These are phyloP conservation scores for Drosophila sordidapex DNA, from an alignment of 2,888 invertebrate genomes.

Conservation along the genomic window DNA sequence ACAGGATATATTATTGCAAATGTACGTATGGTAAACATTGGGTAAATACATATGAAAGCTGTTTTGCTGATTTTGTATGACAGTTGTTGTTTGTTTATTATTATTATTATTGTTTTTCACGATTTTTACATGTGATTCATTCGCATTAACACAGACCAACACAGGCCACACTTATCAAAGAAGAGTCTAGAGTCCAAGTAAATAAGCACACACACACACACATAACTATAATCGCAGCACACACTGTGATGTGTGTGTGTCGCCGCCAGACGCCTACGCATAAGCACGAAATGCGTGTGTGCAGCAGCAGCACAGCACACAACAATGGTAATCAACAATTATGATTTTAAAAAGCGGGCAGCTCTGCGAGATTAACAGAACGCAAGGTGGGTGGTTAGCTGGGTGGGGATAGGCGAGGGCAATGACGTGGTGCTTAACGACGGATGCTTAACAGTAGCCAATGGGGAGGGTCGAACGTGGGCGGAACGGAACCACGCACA, in stretches of 20 bases:
- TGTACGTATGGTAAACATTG: slow-evolving; percentile 4
- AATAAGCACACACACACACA: slow-evolving; percentile 38
- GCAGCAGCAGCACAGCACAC: slow-evolving; percentile 7
- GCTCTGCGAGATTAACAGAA: slow-evolving; percentile 17
- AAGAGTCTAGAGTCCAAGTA: slow-evolving; percentile 59
- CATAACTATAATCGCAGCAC: slow-evolving; percentile 11
- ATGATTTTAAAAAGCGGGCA: slow-evolving; percentile 38
- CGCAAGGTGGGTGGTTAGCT: slow-evolving; percentile 24
- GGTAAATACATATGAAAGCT: slow-evolving; percentile 3
- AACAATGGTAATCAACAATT: slow-evolving; percentile 50
- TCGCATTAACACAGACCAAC: slow-evolving; percentile 35
- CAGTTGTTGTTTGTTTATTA: slow-evolving; percentile 12
- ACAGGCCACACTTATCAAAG: slow-evolving; percentile 45
- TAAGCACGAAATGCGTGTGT: slow-evolving; percentile 32
- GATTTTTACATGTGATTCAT: slow-evolving; percentile 56
- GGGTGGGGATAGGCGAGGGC: background rate
- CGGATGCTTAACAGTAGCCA: slow-evolving; percentile 20
- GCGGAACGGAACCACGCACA: slow-evolving; percentile 25
- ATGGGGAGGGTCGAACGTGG: background rate
- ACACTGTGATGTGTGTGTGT: slow-evolving; percentile 1
- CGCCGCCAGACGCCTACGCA: slow-evolving; percentile 38
- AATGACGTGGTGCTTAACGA: slow-evolving; percentile 33
- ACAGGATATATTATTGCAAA: slow-evolving; percentile 25
- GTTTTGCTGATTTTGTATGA: slow-evolving; percentile 18
- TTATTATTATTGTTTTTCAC: slow-evolving; percentile 19